phyloP scores from a whole-genome alignment of 1,140 invertebrate species.

The Heliconius melpomene region DNA sequence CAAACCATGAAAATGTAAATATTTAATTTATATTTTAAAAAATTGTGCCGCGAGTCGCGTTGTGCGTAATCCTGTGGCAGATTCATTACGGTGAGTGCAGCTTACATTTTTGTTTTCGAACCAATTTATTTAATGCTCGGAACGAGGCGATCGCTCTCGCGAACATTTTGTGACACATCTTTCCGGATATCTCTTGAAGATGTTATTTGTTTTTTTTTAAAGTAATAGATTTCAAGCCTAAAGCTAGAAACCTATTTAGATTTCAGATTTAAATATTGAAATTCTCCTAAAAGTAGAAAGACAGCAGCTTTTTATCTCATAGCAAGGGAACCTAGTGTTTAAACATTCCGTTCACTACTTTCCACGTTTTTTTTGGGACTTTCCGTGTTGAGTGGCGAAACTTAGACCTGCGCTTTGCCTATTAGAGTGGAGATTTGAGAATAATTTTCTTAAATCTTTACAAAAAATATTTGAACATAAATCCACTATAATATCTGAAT shows the following conservation, averaged over 20 bases:
- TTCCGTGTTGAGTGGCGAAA: too few relatives aligned
- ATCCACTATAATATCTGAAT: background rate
- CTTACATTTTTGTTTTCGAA: slow-evolving; percentile 48
- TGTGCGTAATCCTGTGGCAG: slow-evolving; percentile 29
- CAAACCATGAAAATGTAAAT: background rate
- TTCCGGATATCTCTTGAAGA: background rate
- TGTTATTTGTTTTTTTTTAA: background rate
- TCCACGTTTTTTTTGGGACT: too few relatives aligned
- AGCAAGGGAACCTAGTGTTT: too few relatives aligned
- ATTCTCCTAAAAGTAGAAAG: too few relatives aligned
- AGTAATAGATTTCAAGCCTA: background rate
- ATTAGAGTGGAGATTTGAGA: too few relatives aligned
- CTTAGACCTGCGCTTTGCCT: too few relatives aligned
- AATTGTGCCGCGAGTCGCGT: background rate
- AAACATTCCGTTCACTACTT: too few relatives aligned
- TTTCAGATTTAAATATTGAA: too few relatives aligned
- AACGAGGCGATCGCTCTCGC: slow-evolving; percentile 38
- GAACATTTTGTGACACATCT: slow-evolving; percentile 26
- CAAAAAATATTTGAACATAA: background rate
- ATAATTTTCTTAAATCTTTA: background rate
- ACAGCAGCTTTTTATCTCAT: too few relatives aligned
- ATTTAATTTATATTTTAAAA: background rate
- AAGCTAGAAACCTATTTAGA: too few relatives aligned
- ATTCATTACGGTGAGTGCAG: slow-evolving; percentile 46
- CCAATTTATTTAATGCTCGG: slow-evolving; percentile 49